These are phyloP conservation scores for Megaptera novaeangliae DNA, from an alignment of 2,113 vertebrate genomes.

Conservation along the genomic window DNA sequence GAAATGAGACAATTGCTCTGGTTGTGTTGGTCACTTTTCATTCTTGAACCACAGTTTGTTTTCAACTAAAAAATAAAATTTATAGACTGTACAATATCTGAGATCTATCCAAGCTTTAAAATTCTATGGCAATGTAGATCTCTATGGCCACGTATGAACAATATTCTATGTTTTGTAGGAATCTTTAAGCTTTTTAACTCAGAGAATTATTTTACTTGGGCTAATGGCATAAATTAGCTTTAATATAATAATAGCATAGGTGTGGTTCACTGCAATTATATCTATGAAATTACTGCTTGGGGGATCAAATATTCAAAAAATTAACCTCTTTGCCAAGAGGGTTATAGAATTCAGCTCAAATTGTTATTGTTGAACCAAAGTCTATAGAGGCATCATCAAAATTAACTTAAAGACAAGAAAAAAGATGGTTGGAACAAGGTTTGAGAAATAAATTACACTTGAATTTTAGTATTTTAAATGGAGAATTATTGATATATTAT, in stretches of 20 bases:
- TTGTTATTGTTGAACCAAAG: background rate
- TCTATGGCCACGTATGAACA: background rate
- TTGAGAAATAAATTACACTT: constrained; percentile 7
- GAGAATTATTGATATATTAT: background rate
- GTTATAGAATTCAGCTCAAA: background rate
- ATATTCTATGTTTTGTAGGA: background rate
- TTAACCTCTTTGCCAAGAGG: background rate
- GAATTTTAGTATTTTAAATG: background rate
- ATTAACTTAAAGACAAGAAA: background rate
- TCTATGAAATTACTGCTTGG: constrained; percentile 17
- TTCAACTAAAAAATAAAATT: background rate
- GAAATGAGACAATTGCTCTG: background rate
- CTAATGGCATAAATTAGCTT: constrained; percentile 8
- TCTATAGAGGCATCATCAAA: background rate
- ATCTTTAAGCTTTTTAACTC: background rate
- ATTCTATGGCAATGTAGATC: background rate
- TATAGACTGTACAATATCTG: background rate
- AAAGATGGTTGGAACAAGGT: background rate
- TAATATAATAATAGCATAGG: background rate
- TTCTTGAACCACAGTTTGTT: background rate
- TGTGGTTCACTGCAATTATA: constrained; percentile 17
- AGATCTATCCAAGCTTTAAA: background rate
- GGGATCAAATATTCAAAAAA: constrained; percentile 4
- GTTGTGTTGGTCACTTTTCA: background rate
- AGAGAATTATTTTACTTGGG: background rate